Evolutionary conservation across 2,797 vertebrate genomes (phyloP).

Genomic region (Enteromius thamalakanensis): DNA sequence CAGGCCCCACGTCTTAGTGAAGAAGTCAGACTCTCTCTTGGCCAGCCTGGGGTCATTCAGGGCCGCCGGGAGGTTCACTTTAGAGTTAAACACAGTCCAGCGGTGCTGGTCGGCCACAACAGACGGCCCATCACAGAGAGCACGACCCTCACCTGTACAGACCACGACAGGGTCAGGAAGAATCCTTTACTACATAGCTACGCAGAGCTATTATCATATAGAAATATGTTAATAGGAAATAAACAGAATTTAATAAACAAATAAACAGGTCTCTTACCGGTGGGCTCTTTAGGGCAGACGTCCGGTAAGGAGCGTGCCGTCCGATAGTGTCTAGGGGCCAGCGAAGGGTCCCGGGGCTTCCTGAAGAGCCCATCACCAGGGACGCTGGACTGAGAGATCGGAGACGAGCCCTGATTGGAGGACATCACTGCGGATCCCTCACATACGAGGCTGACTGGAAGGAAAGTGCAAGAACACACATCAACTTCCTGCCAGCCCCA

Average conservation of each 20-base stretch:
- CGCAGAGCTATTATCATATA: no score
- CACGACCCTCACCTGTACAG: slow-evolving; percentile 78
- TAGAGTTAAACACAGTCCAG: slow-evolving; percentile 98
- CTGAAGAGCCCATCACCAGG: slow-evolving; percentile 84
- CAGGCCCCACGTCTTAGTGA: slow-evolving; percentile 98
- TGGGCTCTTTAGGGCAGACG: slow-evolving; percentile 95
- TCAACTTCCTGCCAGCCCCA: neutral
- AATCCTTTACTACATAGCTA: no score
- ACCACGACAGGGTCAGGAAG: neutral
- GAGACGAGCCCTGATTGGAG: slow-evolving; percentile 90
- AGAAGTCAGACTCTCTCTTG: slow-evolving; percentile 98
- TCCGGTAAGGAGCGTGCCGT: slow-evolving; percentile 88
- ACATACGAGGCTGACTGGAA: slow-evolving; percentile 78
- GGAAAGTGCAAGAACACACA: neutral
- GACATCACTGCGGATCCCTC: slow-evolving; percentile 89
- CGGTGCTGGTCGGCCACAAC: slow-evolving; percentile 92
- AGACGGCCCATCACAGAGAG: slow-evolving; percentile 87
- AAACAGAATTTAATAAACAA: no score
- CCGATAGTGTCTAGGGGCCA: slow-evolving; percentile 73
- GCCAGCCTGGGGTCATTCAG: slow-evolving; percentile 95
- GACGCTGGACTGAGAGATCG: slow-evolving; percentile 83
- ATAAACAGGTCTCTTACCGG: slow-evolving; percentile 73
- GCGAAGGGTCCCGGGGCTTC: slow-evolving; percentile 81
- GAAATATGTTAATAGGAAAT: no score
- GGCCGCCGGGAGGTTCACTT: slow-evolving; percentile 97